Evolutionary conservation across 2,888 invertebrate genomes (phyloP), one percentile per base, ranked within the genome.

Genomic region (Eupithecia exiguata): DNA sequence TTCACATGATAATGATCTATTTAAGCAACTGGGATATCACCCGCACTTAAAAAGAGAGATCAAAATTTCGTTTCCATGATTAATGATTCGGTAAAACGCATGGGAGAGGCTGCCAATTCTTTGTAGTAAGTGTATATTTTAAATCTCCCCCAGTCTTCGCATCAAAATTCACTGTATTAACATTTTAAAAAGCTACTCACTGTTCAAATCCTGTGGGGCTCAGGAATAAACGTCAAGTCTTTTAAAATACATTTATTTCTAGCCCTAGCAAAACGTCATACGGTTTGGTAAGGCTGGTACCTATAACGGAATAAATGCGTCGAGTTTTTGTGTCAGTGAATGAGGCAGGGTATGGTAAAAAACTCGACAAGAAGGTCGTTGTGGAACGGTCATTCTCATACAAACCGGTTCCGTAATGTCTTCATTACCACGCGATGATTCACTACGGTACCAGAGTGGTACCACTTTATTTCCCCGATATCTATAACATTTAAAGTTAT

Each of bases 321-420:
- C 38, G 40, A 69, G 65, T 76, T 71, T 76, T 73, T 74, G 69
- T 68, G 73, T 49, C 43, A 61, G 53, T 53, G 69, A 76, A 73
- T 69, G 67, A 73, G 71, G 66, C 68, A 69, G 62, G 63, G 70
- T 75, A 68, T 68, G 65, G 71, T 76, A 74, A 78, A 74, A 78
- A 70, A 74, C 68, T 71, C 21, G 38, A 65, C 72, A 75, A 74
- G 70, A 74, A 65, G 74, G 74, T 84, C 83, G 78, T 82, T 76
- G 79, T 81, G 81, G 84, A 81, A 84, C 79, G 81, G 87, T 80
- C 83, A 85, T 81, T 84, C 78, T 82, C 83, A 85, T 84, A 78
- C 80, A 80, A 91, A 93, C 94, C 93, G 92, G 94, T 93, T 92
- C 81, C 74, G 80, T 88, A 88, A 90, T 92, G 92, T 92, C 93